These are phyloP conservation scores for Odontamblyopus rebecca DNA, from an alignment of 2,797 vertebrate genomes.

Conservation along the genomic window DNA sequence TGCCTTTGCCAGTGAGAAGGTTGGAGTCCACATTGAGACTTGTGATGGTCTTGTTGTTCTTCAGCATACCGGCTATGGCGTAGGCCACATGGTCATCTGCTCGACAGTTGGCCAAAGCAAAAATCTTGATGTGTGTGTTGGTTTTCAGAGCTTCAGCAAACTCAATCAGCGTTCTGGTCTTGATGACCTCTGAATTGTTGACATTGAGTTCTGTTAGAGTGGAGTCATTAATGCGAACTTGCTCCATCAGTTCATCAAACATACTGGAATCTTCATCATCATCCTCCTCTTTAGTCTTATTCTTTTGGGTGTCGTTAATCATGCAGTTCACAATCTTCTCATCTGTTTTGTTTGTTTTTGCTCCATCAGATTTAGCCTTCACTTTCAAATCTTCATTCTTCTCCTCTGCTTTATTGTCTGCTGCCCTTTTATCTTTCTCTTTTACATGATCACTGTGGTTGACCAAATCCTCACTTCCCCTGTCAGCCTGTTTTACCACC, in stretches of 20 bases:
- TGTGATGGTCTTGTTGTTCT: conserved; percentile 86
- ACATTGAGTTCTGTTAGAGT: conserved; percentile 87
- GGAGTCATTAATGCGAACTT: conserved; percentile 85
- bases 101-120: conserved; percentile 92
- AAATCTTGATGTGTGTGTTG: conserved; percentile 87
- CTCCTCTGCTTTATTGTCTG: conserved; percentile 44
- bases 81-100: conserved; percentile 96
- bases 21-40: conserved; percentile 98
- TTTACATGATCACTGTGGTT: conserved; percentile 57
- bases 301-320: conserved; percentile 54
- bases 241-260: conserved; percentile 91
- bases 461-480: conserved; percentile 55
- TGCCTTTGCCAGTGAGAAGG: conserved; percentile 93
- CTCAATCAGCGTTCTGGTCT: conserved; percentile 88
- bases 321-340: conserved; percentile 65
- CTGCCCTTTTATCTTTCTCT: conserved; percentile 44
- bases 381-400: conserved; percentile 54
- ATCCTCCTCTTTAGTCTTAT: conserved; percentile 67
- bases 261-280: conserved; percentile 88
- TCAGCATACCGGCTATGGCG: conserved; percentile 87
- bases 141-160: conserved; percentile 88
- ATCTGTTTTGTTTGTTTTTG: conserved; percentile 9
- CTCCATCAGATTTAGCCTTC: conserved; percentile 28
- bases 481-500: conserved; percentile 56
- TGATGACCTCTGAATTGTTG: conserved; percentile 98